Evolutionary conservation across 2,797 vertebrate species (phyloP).

Genomic region (Taenioides sp.): DNA sequence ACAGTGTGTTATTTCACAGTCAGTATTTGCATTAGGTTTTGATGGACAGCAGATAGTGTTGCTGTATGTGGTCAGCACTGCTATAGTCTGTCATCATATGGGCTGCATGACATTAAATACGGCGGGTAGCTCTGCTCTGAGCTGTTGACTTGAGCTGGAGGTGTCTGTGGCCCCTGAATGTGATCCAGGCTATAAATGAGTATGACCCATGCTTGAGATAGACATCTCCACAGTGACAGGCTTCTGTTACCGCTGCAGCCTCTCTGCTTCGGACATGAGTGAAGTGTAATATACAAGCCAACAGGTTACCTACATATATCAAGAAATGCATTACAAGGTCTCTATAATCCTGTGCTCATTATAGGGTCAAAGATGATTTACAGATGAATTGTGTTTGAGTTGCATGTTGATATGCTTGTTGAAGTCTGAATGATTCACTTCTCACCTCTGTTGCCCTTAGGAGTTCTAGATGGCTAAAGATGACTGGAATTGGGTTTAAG

Average conservation of each 20-base stretch:
- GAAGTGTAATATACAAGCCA: background rate
- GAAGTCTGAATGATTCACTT: background rate
- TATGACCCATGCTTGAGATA: conserved; percentile 37
- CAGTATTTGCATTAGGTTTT: conserved; percentile 33
- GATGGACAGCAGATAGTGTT: conserved; percentile 45
- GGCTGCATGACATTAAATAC: conserved; percentile 41
- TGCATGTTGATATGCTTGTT: background rate
- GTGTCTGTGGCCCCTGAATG: conserved; percentile 38
- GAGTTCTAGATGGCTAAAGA: background rate
- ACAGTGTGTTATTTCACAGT: conserved; percentile 29
- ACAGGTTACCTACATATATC: background rate
- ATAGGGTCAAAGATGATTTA: background rate
- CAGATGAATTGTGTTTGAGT: background rate
- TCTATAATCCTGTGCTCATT: background rate
- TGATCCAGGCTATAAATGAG: conserved; percentile 64
- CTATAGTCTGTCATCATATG: conserved; percentile 47
- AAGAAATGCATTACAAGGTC: background rate
- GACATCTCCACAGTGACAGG: conserved; percentile 34
- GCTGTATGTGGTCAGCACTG: conserved; percentile 30
- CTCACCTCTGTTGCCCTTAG: background rate
- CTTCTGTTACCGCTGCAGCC: conserved; percentile 33
- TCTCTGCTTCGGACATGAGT: conserved; percentile 10
- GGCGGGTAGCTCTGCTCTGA: conserved; percentile 25
- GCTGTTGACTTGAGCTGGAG: conserved; percentile 52
- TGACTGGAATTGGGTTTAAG: background rate